Evolutionary conservation across 2,888 invertebrate genomes (phyloP), one percentile per base, ranked within the genome.

Genomic region (Blera fallax): DNA sequence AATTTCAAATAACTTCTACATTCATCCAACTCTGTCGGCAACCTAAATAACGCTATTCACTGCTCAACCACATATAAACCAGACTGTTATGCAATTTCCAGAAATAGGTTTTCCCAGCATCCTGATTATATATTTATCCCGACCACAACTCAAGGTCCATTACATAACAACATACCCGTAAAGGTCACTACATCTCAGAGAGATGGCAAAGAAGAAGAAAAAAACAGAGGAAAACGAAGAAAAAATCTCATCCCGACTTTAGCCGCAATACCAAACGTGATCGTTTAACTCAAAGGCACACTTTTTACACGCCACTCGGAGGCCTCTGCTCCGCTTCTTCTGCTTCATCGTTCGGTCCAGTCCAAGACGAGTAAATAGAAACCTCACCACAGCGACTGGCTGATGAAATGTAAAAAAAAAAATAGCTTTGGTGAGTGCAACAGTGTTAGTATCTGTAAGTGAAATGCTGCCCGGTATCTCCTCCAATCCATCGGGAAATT

Each of bases 111-210:
- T 64, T 76, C 10, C 54, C 62, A 34, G 50, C 76, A 81, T 81
- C 76, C 81, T 69, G 81, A 56, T 56, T 69, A 21, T 3, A 62
- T 56, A 67, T 45, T 60, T 29, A 76, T 69, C 62, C 67, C 54
- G 48, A 70, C 76, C 45, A 70, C 69, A 76, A 76, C 76, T 81
- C 81, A 81, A 81, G 81, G 81, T 81, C 81, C 81, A 81, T 81
- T 81, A 81, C 74, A 56, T 76, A 76, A 81, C 56, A 37, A 76
- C 40, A 76, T 67, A 32, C 76, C 69, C 54, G 48, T 50, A 76
- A 81, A 76, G 81, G 81, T 81, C 69, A 81, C 62, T 70, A 10
- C 40, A 78, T 18, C 48, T 34, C 64, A 50, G 10, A 21, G 24
- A 27, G 16, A n/a, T n/a, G 21, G 50, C 34, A 56, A 56, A 29